Base-by-base conservation (phyloP, 2,797 vertebrate genomes). In the Taeniopygia guttata region DNA sequence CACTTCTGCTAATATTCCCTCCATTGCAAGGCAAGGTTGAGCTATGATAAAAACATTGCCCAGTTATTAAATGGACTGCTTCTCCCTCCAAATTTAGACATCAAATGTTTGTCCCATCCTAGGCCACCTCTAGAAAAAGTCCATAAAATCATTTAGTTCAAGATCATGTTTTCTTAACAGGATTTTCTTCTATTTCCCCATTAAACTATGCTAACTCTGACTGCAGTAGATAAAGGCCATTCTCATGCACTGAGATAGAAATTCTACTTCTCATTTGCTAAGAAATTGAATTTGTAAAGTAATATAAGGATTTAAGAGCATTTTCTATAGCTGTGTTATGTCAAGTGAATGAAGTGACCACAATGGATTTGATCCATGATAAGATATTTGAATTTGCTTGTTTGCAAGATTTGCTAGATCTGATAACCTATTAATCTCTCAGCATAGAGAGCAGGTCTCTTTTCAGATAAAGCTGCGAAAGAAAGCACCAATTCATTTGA, bases 311-410 rank as follows among this genome's bases (percentile, higher is more conserved):
- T 75, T 84, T 74, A 62, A 91, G 49, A 91, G 26, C 30, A 40
- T 87, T 86, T 94, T 87, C 42, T 85, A 23, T 20, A 46, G 48
- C 23, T 56, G 42, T 46, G 42, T 62, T 89, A 63, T 74, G 66
- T 74, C 66, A 84, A 13, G 29, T 70, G 60, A 72, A 89, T 51
- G 27, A 82, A 84, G 60, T 30, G 64, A 76, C 89, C 72, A 45
- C 84, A 81, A 34, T n/a, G 48, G 43, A 84, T 93, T 91, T 88
- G 82, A 86, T 91, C 43, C 49, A 43, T 5, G 29, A 72, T 43
- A 90, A 87, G 68, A 42, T 73, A 59, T n/a, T 79, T 89, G 86
- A 87, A 86, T 95, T 87, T 86, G 13, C 25, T 94, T 89, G 42
- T 89, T 89, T 87, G 55, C 73, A 72, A 55, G 77, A 43, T 48